Conservation (phyloP, 2,888 invertebrate genomes). For the Bugulina stolonifera region DNA sequence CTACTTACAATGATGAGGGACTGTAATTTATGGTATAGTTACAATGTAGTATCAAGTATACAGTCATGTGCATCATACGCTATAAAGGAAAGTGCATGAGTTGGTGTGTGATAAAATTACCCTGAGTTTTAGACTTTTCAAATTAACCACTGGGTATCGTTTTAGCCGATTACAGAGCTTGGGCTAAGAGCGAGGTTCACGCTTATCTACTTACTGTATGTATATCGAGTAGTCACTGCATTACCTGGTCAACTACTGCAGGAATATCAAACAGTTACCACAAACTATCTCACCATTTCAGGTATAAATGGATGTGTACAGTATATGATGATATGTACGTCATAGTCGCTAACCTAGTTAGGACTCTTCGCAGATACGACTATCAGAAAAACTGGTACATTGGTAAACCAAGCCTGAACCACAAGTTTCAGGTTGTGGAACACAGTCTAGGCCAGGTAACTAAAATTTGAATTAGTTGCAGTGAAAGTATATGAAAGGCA, state of each 20-base stretch:
- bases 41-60: not conserved
- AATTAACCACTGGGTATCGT: too few relatives aligned
- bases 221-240: not conserved
- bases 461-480: not conserved
- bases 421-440: constrained; percentile 57
- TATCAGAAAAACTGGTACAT: constrained; percentile 89
- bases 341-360: constrained; percentile 78
- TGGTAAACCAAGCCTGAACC: constrained; percentile 84
- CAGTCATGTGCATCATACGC: not conserved
- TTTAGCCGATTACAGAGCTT: too few relatives aligned
- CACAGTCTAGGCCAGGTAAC: not conserved
- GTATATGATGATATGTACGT: constrained; percentile 99
- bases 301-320: constrained; percentile 82
- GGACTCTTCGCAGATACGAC: constrained; percentile 74
- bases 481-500: not conserved
- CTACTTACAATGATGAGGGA: not conserved
- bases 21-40: not conserved
- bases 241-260: too few relatives aligned
- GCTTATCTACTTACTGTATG: not conserved
- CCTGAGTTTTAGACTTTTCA: too few relatives aligned
- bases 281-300: not conserved
- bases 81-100: too few relatives aligned
- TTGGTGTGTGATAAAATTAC: too few relatives aligned
- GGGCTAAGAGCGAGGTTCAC: not conserved
- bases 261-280: too few relatives aligned